Base-by-base conservation (phyloP, 1,140 invertebrate genomes). In the Leptopilina boulardi region DNA sequence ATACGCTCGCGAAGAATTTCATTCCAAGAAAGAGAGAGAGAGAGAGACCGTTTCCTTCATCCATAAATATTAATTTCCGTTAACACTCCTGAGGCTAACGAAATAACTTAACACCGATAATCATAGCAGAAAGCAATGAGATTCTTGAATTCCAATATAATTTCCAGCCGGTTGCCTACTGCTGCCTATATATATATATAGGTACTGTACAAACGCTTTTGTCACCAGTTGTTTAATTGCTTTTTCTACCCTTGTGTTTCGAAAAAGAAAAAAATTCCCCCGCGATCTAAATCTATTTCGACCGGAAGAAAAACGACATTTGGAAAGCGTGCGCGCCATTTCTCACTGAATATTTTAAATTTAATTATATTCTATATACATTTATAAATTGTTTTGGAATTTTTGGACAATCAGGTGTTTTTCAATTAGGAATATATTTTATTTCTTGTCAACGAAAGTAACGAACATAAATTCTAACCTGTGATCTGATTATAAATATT, bases 181-280 rank as follows among this genome's bases (percentile, higher is more conserved):
- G 59, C 26, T 23, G n/a, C n/a, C n/a, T n/a, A n/a, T n/a, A n/a
- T n/a, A n/a, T n/a, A n/a, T n/a, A n/a, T n/a, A n/a, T n/a, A n/a
- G n/a, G n/a, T 66, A 38, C 34, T 30, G 11, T 34, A 23, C 21
- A 66, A n/a, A 23, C 34, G 26, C 5, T 38, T 34, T 66, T 66
- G 59, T 66, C 59, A 66, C 59, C 59, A 66, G 59, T 66, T 66
- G 59, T 23, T 66, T 66, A 66, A 66, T 66, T 66, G 59, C 59
- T 66, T 66, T 66, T 66, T 38, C 34, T 66, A 66, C 59, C 59
- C 59, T 66, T n/a, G 26, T 30, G 26, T 15, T n/a, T 30, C 5
- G 34, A 34, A 34, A 34, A 34, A 34, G 30, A 6, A 34, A 34
- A 38, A 38, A 66, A 66, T 30, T 66, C n/a, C 59, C n/a, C 21